Evolutionary conservation across 2,797 vertebrate species (phyloP), one percentile per base, ranked within the genome.

Genomic region (Notolepis coatsorum): DNA sequence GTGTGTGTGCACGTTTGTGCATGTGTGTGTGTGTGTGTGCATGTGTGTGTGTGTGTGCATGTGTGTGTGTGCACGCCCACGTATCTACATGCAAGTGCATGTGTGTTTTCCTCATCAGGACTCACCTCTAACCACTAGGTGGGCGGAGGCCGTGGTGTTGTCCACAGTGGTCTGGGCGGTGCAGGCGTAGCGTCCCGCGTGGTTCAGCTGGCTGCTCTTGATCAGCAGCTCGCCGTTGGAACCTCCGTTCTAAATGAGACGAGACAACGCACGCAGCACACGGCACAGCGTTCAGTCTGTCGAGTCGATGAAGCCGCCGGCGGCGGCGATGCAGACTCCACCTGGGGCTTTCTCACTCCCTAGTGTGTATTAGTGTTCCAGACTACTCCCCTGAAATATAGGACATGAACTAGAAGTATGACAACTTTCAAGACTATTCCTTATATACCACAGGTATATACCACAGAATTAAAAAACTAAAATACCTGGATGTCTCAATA

Each of bases 71-170:
- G 21, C 1, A 20, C n/a, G n/a, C n/a, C n/a, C n/a, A n/a, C n/a
- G n/a, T 21, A 28, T 39, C 21, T 17, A 15, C n/a, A 23, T 54
- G 41, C 3, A 42, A 25, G 24, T 46, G 33, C 17, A 48, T 12
- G 17, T 37, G 17, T 47, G 10, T 56, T 54, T 1, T 28, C 17
- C 2, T 56, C 12, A 25, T 13, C n/a, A n/a, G n/a, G 46, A 77
- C 94, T 94, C 90, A 99, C 98, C 98, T 93, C 96, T 91, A 50
- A 99, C 96, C 17, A 98, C 94, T 57, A 99, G 93, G 73, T 94
- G 91, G 30, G 98, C 97, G 0, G 95, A 95, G 42, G 94, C 93
- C 0, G 95, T 94, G 3, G 95, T 89, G 42, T 97, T 96, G 89
- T 99, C 98, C 68, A 98, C 96, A 21, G 95, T 93, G 0, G 97